Conservation (phyloP, 1,140 invertebrate species). For the Musca domestica region DNA sequence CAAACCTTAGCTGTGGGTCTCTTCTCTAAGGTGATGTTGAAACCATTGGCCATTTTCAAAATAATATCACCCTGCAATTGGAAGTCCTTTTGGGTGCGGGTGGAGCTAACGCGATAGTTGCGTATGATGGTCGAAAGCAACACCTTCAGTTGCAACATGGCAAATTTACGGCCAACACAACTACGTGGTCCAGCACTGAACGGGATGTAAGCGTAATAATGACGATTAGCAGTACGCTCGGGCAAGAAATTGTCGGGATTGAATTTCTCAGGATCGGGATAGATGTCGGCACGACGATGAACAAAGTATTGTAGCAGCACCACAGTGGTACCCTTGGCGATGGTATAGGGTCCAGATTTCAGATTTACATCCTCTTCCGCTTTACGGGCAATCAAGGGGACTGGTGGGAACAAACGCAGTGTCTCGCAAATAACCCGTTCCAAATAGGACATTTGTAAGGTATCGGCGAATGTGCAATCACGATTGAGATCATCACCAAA, state of each 20-base stretch:
- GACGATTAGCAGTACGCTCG: constrained; percentile 70
- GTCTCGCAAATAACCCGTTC: constrained; percentile 74
- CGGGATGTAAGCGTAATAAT: constrained; percentile 74
- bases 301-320: constrained; percentile 66
- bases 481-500: constrained; percentile 66
- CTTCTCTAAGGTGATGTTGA: constrained; percentile 24
- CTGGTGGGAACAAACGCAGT: constrained; percentile 71
- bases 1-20: neutral
- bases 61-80: constrained; percentile 55
- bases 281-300: constrained; percentile 70
- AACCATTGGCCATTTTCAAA: constrained; percentile 53
- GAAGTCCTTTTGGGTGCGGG: constrained; percentile 52
- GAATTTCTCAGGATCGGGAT: constrained; percentile 77
- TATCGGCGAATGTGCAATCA: constrained; percentile 71
- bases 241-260: constrained; percentile 87
- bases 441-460: constrained; percentile 76
- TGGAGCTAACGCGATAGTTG: constrained; percentile 58
- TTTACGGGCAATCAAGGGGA: constrained; percentile 70
- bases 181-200: constrained; percentile 82
- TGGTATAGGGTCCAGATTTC: constrained; percentile 43
- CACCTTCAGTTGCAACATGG: constrained; percentile 65
- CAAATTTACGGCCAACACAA: constrained; percentile 71
- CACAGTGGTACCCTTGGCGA: constrained; percentile 62
- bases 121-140: constrained; percentile 63
- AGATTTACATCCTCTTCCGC: constrained; percentile 67